phyloP scores from a whole-genome alignment of 2,797 vertebrate species.

The Characodon lateralis region DNA sequence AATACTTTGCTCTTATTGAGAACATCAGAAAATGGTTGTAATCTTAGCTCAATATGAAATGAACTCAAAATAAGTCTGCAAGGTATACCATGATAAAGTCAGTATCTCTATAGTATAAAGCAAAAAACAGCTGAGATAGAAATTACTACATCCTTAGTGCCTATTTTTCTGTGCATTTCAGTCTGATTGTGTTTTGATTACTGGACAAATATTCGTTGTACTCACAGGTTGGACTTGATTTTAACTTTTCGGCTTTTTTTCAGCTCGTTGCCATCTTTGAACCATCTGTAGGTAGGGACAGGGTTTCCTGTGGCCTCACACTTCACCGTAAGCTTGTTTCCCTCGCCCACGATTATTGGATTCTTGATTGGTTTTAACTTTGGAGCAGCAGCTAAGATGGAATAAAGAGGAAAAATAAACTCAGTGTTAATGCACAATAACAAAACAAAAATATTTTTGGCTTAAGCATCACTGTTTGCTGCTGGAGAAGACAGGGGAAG shows the following conservation, averaged over 20 bases:
- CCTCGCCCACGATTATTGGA: conserved; percentile 86
- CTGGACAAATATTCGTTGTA: conserved; percentile 55
- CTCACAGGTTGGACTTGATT: conserved; percentile 89
- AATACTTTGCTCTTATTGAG: not conserved
- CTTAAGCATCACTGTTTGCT: conserved; percentile 32
- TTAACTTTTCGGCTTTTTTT: conserved; percentile 90
- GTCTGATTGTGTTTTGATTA: conserved; percentile 11
- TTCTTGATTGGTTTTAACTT: conserved; percentile 92
- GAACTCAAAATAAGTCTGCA: not conserved
- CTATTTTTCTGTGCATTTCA: conserved; percentile 3
- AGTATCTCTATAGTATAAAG: not conserved
- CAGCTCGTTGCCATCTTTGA: conserved; percentile 94
- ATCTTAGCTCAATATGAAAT: not conserved
- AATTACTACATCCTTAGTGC: not conserved
- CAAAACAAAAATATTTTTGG: conserved; percentile 26
- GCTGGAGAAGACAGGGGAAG: conserved; percentile 34
- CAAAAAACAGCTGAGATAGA: not conserved
- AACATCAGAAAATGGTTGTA: not conserved
- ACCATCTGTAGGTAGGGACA: conserved; percentile 90
- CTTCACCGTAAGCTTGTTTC: conserved; percentile 89
- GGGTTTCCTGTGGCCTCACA: conserved; percentile 93
- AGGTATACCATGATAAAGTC: not conserved
- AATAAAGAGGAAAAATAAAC: conserved; percentile 32
- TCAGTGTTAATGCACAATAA: conserved; percentile 24
- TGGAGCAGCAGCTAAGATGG: conserved; percentile 83